These are phyloP conservation scores for Terrapene triunguis DNA, from an alignment of 2,113 vertebrate genomes.

Conservation along the genomic window DNA sequence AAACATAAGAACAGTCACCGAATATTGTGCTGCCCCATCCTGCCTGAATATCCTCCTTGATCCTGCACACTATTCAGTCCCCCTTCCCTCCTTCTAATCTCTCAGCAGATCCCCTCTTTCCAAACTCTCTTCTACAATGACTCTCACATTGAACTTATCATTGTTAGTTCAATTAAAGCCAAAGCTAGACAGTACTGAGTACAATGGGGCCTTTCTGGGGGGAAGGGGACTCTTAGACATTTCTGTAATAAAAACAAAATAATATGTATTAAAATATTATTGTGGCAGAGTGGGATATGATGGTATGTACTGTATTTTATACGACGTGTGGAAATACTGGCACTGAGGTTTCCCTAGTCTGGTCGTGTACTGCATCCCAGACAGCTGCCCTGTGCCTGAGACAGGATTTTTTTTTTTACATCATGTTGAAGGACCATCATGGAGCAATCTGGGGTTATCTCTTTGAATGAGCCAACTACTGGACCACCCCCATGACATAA, in stretches of 20 bases:
- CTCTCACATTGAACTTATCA: neutral
- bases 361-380: neutral
- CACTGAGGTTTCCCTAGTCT: neutral
- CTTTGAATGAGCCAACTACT: neutral
- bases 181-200: neutral
- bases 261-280: neutral
- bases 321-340: neutral
- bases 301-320: neutral
- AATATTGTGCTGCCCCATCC: neutral
- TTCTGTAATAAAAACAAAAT: neutral
- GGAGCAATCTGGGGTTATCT: neutral
- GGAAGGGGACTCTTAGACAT: neutral
- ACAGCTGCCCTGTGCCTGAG: neutral
- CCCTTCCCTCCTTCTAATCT: neutral
- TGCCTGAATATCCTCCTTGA: neutral
- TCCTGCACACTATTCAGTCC: neutral
- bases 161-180: rapidly evolving
- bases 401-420: neutral
- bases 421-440: neutral
- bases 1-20: neutral
- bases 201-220: neutral
- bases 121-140: neutral
- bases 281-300: neutral
- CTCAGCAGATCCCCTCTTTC: neutral
- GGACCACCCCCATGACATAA: no score